Conservation (phyloP, 2,888 invertebrate species). For the Cremastobaeus sp. region DNA sequence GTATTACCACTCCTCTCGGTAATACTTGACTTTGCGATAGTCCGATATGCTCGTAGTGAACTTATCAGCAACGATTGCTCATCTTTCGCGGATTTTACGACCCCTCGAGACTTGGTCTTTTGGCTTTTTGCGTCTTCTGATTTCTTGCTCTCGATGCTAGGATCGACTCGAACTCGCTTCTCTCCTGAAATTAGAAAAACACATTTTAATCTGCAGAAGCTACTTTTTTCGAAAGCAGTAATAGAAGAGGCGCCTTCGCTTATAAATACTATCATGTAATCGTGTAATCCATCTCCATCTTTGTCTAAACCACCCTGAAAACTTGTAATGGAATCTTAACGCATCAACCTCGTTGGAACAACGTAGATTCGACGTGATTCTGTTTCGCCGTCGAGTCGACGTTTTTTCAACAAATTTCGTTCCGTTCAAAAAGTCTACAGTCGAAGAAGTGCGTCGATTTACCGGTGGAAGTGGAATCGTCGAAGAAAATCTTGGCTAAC, state of each 20-base stretch:
- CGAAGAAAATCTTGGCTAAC: constrained; percentile 68
- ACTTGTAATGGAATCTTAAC: too few relatives aligned
- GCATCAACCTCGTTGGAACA: too few relatives aligned
- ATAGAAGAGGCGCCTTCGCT: too few relatives aligned
- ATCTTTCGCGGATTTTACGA: constrained; percentile 63
- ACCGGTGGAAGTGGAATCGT: constrained; percentile 67
- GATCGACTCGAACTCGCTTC: constrained; percentile 76
- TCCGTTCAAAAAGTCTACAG: neutral
- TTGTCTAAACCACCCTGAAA: constrained; percentile 5
- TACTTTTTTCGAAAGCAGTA: neutral
- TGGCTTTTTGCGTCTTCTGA: constrained; percentile 61
- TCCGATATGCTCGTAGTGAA: constrained; percentile 68
- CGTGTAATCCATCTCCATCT: constrained; percentile 1
- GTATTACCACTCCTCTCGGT: constrained; percentile 67
- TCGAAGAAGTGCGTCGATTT: constrained; percentile 37
- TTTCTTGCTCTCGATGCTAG: constrained; percentile 72
- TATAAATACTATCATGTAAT: too few relatives aligned
- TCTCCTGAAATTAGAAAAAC: constrained; percentile 71
- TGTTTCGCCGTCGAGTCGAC: too few relatives aligned
- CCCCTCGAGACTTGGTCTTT: constrained; percentile 59
- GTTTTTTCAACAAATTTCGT: neutral
- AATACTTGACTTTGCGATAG: constrained; percentile 65
- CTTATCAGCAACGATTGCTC: constrained; percentile 68
- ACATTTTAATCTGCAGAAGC: constrained; percentile 1
- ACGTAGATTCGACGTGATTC: too few relatives aligned